phyloP scores from a whole-genome alignment of 1,140 invertebrate genomes.

The Plutomurus gul region DNA sequence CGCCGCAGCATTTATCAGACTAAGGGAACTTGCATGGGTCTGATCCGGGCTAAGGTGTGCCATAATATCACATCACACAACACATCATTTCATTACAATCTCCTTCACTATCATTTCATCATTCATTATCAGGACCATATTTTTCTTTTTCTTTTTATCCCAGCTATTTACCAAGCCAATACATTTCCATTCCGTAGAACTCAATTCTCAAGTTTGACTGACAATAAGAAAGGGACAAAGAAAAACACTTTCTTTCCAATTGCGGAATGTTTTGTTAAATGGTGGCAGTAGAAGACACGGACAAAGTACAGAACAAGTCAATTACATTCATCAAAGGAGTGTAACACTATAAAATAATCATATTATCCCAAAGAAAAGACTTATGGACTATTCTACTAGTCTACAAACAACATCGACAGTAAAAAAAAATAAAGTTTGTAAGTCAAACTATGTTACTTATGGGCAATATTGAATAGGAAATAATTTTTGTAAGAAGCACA shows the following conservation, averaged over 20 bases:
- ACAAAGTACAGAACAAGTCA: conserved; percentile 37
- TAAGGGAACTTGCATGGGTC: conserved; percentile 20
- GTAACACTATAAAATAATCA: background rate
- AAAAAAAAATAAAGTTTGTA: background rate
- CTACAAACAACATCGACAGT: background rate
- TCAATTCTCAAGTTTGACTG: no score
- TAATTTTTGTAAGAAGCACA: background rate
- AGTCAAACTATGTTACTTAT: background rate
- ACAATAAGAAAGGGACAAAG: no score
- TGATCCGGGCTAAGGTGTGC: conserved; percentile 26
- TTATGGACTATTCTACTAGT: background rate
- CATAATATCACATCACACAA: background rate
- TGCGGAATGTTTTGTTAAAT: no score
- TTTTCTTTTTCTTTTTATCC: background rate
- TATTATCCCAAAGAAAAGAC: background rate
- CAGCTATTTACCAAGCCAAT: background rate
- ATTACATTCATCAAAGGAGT: background rate
- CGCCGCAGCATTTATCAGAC: conserved; percentile 36
- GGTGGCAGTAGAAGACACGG: conserved; percentile 44
- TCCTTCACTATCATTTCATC: conserved; percentile 19
- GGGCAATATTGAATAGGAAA: background rate
- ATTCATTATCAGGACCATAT: conserved; percentile 37
- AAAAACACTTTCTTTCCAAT: no score
- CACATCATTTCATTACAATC: conserved; percentile 28
- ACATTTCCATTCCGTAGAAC: background rate